Evolutionary conservation across 1,140 invertebrate genomes (phyloP).

Genomic region (Drosophila varians): DNA sequence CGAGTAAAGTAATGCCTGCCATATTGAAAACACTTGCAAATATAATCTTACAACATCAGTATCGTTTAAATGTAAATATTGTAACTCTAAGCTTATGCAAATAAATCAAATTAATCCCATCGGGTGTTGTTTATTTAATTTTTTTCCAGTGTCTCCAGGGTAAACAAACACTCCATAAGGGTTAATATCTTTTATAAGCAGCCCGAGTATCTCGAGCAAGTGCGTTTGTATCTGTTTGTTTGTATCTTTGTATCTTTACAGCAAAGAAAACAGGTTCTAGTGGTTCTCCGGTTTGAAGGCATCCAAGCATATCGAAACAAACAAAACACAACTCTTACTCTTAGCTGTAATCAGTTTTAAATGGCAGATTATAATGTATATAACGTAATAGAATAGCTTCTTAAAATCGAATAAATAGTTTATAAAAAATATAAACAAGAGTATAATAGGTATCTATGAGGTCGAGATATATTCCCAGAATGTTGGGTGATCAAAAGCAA

Average conservation of each 20-base stretch:
- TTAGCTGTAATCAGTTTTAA: too few relatives aligned
- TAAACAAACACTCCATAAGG: not conserved
- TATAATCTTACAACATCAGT: slow-evolving; percentile 29
- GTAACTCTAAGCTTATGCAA: slow-evolving; percentile 33
- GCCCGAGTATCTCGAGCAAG: too few relatives aligned
- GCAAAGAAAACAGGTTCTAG: not conserved
- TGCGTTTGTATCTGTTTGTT: too few relatives aligned
- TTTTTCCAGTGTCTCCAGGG: too few relatives aligned
- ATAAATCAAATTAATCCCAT: slow-evolving; percentile 40
- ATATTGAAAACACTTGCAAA: slow-evolving; percentile 43
- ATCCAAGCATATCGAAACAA: not conserved
- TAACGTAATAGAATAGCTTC: too few relatives aligned
- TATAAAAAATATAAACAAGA: too few relatives aligned
- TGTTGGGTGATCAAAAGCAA: not conserved
- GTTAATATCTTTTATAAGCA: not conserved
- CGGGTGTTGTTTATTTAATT: too few relatives aligned
- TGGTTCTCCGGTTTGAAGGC: not conserved
- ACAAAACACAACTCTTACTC: not conserved
- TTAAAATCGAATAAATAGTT: too few relatives aligned
- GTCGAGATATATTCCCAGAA: not conserved
- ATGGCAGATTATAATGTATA: too few relatives aligned
- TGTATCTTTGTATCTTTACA: too few relatives aligned
- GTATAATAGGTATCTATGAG: not conserved
- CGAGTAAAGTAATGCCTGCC: slow-evolving; percentile 40
- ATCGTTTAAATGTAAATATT: slow-evolving; percentile 36